phyloP scores from a whole-genome alignment of 2,113 vertebrate species.

The Clarias macrocephalus region DNA sequence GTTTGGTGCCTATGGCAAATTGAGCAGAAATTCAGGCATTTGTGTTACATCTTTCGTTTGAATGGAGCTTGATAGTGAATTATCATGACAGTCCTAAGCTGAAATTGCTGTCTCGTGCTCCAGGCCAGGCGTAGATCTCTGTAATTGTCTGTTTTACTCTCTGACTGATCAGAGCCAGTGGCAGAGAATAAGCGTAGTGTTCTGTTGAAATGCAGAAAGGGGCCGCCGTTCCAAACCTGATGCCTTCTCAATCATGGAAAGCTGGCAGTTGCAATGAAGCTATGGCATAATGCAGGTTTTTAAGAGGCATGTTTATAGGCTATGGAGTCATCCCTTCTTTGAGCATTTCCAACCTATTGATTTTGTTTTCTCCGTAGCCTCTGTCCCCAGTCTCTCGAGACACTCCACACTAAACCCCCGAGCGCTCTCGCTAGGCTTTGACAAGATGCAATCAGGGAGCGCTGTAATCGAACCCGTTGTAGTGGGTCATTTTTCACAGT shows the following conservation, averaged over 20 bases:
- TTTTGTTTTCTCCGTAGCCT: conserved; percentile 23
- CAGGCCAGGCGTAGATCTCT: conserved; percentile 27
- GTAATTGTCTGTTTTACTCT: conserved; percentile 42
- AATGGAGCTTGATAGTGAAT: conserved; percentile 33
- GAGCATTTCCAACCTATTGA: conserved; percentile 7
- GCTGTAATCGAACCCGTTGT: conserved; percentile 38
- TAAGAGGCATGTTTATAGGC: background rate
- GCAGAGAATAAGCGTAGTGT: conserved; percentile 19
- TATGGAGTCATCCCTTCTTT: background rate
- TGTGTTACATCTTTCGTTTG: conserved; percentile 20
- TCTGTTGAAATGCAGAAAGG: conserved; percentile 23
- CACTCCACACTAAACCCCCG: conserved; percentile 34
- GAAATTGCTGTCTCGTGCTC: conserved; percentile 26
- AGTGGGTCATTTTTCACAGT: conserved; percentile 52
- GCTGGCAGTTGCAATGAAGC: conserved; percentile 15
- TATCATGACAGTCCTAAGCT: conserved; percentile 21
- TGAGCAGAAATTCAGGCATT: conserved; percentile 6
- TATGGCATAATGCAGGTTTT: background rate
- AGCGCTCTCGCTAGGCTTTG: conserved; percentile 23
- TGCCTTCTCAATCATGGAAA: conserved; percentile 11
- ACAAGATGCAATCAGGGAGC: conserved; percentile 39
- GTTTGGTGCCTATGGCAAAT: conserved; percentile 2
- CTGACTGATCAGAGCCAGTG: conserved; percentile 23
- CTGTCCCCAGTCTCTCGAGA: conserved; percentile 3
- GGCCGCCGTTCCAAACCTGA: background rate